Percentiles rank a stretch among this genome's conserved stretches.
Conservation (phyloP, 1,140 invertebrate genomes). For the Caligus rogercresseyi region DNA sequence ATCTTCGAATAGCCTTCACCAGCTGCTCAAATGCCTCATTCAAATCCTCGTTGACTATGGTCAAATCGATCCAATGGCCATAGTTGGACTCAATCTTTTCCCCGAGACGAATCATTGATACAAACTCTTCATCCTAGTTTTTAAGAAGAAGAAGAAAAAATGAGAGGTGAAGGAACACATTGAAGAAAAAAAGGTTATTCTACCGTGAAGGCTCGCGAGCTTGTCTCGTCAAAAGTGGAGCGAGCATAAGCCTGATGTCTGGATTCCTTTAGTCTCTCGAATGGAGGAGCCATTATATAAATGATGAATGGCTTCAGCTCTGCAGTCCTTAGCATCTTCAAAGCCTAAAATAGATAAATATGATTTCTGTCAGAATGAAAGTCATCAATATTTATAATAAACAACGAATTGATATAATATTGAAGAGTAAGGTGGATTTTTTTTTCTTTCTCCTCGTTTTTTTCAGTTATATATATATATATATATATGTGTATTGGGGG, state of each 20-base stretch:
- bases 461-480: no score
- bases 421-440: no score
- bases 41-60: conserved; percentile 76
- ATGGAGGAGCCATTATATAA: conserved; percentile 74
- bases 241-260: conserved; percentile 57
- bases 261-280: conserved; percentile 63
- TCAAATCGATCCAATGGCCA: conserved; percentile 83
- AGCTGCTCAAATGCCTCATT: conserved; percentile 67
- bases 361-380: no score
- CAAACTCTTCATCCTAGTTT: conserved; percentile 81
- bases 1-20: conserved; percentile 53
- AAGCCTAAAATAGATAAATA: conserved; percentile 39
- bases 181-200: no score
- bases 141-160: background rate
- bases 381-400: no score
- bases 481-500: no score
- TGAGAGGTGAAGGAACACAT: background rate
- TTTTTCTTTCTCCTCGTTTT: no score
- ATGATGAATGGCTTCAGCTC: conserved; percentile 87
- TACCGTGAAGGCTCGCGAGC: conserved; percentile 73
- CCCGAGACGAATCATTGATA: conserved; percentile 66
- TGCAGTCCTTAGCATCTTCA: conserved; percentile 73
- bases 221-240: conserved; percentile 73
- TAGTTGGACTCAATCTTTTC: conserved; percentile 82
- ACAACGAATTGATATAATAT: no score